A percentile compares a stretch with the other conserved stretches of the same genome.
These are phyloP conservation scores for Platysternon megacephalum DNA, from an alignment of 2,113 vertebrate genomes.

Conservation along the genomic window DNA sequence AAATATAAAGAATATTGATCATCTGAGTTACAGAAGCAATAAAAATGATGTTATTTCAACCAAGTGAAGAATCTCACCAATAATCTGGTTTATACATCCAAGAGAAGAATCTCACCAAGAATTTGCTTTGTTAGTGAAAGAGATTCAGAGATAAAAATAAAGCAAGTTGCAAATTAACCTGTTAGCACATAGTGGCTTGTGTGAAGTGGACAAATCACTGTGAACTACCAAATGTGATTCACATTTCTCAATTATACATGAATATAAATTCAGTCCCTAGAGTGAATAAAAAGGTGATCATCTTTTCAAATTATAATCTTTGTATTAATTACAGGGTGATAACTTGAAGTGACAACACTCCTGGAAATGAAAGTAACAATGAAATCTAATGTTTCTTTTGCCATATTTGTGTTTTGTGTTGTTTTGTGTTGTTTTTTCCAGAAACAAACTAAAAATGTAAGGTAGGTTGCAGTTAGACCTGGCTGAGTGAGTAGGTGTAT, in stretches of 20 bases:
- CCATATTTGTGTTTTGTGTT: not conserved
- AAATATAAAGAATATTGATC: not conserved
- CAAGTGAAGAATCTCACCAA: not conserved
- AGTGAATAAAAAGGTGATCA: not conserved
- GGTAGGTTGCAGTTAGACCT: not conserved
- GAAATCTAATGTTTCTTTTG: not conserved
- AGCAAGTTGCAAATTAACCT: constrained; percentile 45
- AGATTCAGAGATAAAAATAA: constrained; percentile 20
- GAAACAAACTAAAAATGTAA: not conserved
- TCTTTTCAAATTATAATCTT: constrained; percentile 5
- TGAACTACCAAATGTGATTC: not conserved
- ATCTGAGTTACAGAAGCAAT: not conserved
- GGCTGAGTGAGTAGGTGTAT: not conserved
- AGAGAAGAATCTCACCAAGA: not conserved
- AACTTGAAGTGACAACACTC: not conserved
- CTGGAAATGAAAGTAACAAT: not conserved
- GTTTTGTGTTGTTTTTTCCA: not conserved
- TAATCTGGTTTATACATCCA: not conserved
- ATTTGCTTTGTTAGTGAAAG: not conserved
- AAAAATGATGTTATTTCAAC: not conserved
- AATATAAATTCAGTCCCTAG: not conserved
- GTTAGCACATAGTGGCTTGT: not conserved
- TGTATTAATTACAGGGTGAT: not conserved
- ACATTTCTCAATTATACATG: not conserved
- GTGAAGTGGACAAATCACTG: constrained; percentile 12